Evolutionary conservation across 1,140 invertebrate genomes (phyloP), one percentile per base, ranked within the genome.

Genomic region (Ylistrum balloti): DNA sequence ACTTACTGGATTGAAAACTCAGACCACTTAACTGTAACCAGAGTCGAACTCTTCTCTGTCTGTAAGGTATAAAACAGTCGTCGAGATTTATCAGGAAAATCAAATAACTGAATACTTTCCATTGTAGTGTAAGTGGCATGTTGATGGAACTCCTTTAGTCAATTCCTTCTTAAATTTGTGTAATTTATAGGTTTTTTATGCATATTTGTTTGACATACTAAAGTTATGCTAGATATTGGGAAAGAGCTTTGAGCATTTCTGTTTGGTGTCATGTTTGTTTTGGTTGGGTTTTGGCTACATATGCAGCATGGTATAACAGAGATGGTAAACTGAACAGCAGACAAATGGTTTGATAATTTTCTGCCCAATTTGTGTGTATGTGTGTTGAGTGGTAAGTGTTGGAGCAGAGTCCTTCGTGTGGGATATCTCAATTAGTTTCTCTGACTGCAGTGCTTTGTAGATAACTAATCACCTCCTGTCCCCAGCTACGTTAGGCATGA

Each of bases 351-450:
- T 5, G 56, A 74, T 74, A n/a, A 74, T 74, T 74, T 74, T 74
- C 56, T 74, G 22, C 22, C 56, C 56, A 74, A 74, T 74, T 74
- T 74, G 20, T 28, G 22, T 74, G 35, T 38, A 38, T 38, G 35
- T 38, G 35, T 38, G 35, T 9, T 48, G 45, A 48, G 45, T 11
- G 0, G 56, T 74, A 28, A 74, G 56, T 28, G 56, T 1, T 28
- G 22, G 2, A 28, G 13, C 56, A 74, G 56, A 74, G 56, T 74
- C 56, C 56, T 74, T 74, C 22, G 56, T 74, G 56, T 74, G 56
- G 56, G 56, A 74, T 74, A 74, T 74, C 56, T 74, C 56, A 74
- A 74, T 74, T 74, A 74, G 56, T 28, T 28, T 11, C 56, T 28
- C 56, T 2, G 28, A 74, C 56, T 74, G 22, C 56, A 28, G 56